Base-by-base conservation (phyloP, 2,113 vertebrate genomes). In the Herpailurus yagouaroundi region DNA sequence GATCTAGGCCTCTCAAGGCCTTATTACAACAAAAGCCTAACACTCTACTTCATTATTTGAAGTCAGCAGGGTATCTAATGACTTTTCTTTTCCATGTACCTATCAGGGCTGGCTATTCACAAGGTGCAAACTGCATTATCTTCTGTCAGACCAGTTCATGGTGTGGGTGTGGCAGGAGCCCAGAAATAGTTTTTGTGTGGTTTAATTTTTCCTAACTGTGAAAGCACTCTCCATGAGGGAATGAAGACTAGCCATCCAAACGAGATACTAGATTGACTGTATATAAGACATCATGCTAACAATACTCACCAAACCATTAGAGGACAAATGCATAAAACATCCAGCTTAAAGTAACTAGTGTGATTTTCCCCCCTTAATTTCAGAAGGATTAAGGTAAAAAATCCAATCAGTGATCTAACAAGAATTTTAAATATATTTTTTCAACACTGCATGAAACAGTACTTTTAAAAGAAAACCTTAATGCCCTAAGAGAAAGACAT, bases 11-110 rank as follows among this genome's bases (percentile, higher is more conserved):
- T 98, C 97, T 97, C 97, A 98, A 98, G 98, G 98, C 97, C 95
- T 98, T 97, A 98, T 97, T 98, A 98, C 95, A 98, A 97, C 95
- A 97, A 98, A 98, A 99, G 95, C 96, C 97, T 98, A 98, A 98
- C 98, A 98, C 97, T 97, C 95, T 98, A 89, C 63, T 73, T 98
- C 94, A 97, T 98, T 98, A 98, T 97, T 96, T 98, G 14, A 68
- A 97, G 94, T 96, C 31, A 92, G 57, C 97, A 98, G 93, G 86
- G 86, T 95, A 98, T 90, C 97, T 98, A 98, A 97, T 89, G 87
- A 96, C 94, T 98, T 98, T 93, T 74, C 52, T 73, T 92, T 95
- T 69, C 45, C 81, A 66, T 50, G 36, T 57, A 90, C 19, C 19
- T 50, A 15, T 25, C 18, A 29, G 29, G 41, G 52, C 66, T 86